Evolutionary conservation across 2,113 vertebrate species (phyloP).

Genomic region (Nibea coibor): DNA sequence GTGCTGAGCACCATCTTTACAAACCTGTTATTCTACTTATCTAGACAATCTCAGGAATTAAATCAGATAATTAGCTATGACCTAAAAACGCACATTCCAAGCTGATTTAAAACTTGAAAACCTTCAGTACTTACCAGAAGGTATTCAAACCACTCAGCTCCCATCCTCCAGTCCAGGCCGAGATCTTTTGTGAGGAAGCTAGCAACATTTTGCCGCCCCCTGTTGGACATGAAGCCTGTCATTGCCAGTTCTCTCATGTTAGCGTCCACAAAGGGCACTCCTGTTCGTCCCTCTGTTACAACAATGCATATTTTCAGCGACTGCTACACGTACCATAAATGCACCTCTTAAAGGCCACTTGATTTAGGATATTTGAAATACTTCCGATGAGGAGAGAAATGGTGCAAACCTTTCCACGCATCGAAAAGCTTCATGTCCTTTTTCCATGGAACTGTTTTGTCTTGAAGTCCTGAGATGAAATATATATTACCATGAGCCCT

Average conservation of each 20-base stretch:
- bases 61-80: not conserved
- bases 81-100: not conserved
- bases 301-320: not conserved
- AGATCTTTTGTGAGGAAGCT: slow-evolving; percentile 91
- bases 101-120: not conserved
- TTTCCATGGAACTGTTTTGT: slow-evolving; percentile 86
- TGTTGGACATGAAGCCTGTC: slow-evolving; percentile 89
- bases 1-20: not conserved
- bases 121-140: slow-evolving; percentile 79
- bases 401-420: slow-evolving; percentile 85
- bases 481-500: not conserved
- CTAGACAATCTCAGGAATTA: not conserved
- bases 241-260: slow-evolving; percentile 87
- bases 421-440: slow-evolving; percentile 83
- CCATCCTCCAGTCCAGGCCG: slow-evolving; percentile 89
- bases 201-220: slow-evolving; percentile 87
- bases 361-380: not conserved
- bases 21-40: not conserved
- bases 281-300: slow-evolving; percentile 84
- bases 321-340: not conserved
- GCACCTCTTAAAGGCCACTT: not conserved
- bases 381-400: not conserved
- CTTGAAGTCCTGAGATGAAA: slow-evolving; percentile 84
- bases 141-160: slow-evolving; percentile 89
- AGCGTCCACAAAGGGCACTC: slow-evolving; percentile 89